phyloP scores from a whole-genome alignment of 2,888 invertebrate genomes.

The Sphaeridia pumilis region DNA sequence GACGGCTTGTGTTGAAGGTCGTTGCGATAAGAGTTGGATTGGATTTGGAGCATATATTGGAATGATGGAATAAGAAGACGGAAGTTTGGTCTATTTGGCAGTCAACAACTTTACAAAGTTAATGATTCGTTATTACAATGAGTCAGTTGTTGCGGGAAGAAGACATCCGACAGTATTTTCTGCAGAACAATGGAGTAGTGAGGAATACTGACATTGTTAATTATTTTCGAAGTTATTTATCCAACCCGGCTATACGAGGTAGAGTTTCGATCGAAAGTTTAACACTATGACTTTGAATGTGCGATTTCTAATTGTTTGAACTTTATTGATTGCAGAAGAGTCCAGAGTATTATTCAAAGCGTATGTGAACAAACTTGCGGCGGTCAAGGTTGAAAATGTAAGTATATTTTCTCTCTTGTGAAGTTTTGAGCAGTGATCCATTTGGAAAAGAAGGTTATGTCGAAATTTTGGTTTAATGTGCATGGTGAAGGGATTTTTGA shows the following conservation, averaged over 20 bases:
- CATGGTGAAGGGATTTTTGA: no score
- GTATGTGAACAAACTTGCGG: conserved; percentile 76
- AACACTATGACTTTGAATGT: not conserved
- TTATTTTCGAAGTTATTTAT: conserved; percentile 77
- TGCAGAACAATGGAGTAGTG: conserved; percentile 55
- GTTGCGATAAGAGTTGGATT: no score
- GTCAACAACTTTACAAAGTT: no score
- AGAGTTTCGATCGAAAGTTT: conserved; percentile 37
- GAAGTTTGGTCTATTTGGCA: no score
- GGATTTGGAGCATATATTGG: no score
- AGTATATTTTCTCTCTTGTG: no score
- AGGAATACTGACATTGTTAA: conserved; percentile 85
- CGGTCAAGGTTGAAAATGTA: conserved; percentile 68
- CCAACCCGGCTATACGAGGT: conserved; percentile 71
- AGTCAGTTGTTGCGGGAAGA: conserved; percentile 30
- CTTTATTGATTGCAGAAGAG: conserved; percentile 62
- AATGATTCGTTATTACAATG: no score
- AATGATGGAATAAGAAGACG: no score
- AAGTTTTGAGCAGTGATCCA: no score
- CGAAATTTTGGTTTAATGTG: no score
- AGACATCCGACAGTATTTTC: conserved; percentile 34
- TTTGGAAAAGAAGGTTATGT: no score
- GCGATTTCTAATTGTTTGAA: not conserved
- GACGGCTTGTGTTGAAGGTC: no score
- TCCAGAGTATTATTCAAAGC: conserved; percentile 81